These are phyloP conservation scores for Todus mexicanus DNA, from an alignment of 2,797 vertebrate genomes.

Conservation along the genomic window DNA sequence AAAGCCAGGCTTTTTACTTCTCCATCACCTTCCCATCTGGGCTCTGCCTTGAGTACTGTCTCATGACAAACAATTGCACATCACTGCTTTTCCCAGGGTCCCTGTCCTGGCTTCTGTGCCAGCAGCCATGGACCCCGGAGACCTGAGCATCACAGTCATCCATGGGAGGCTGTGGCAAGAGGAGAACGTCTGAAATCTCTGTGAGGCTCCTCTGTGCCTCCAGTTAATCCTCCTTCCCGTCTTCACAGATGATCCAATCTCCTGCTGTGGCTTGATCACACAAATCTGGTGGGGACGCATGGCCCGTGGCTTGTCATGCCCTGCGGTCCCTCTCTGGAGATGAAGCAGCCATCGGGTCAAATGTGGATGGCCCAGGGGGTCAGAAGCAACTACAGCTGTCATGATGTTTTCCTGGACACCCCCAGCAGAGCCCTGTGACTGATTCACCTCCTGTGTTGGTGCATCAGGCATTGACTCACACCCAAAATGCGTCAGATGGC, in stretches of 20 bases:
- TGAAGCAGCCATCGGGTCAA: not conserved
- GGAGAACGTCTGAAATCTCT: conserved; percentile 26
- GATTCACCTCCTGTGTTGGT: conserved; percentile 47
- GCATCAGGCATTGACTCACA: conserved; percentile 50
- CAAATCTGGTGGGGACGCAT: rapidly evolving
- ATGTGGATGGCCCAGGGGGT: not conserved
- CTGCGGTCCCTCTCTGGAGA: not conserved
- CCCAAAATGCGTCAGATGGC: not conserved
- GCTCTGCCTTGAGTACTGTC: not conserved
- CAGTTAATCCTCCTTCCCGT: not conserved
- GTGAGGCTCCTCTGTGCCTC: not conserved
- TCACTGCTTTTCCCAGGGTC: not conserved
- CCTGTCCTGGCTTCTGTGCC: not conserved
- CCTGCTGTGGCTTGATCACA: not conserved
- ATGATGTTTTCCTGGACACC: conserved; percentile 1
- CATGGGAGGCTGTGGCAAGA: not conserved
- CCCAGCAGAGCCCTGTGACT: conserved; percentile 32
- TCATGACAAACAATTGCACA: not conserved
- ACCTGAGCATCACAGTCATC: not conserved
- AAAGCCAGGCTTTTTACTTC: not conserved
- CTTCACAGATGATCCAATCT: not conserved
- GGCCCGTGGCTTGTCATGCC: not conserved
- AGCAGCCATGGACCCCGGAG: not conserved
- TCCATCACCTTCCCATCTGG: not conserved
- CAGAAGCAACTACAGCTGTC: not conserved